Conservation (phyloP, 1,140 invertebrate genomes). For the Lepidostoma basale region DNA sequence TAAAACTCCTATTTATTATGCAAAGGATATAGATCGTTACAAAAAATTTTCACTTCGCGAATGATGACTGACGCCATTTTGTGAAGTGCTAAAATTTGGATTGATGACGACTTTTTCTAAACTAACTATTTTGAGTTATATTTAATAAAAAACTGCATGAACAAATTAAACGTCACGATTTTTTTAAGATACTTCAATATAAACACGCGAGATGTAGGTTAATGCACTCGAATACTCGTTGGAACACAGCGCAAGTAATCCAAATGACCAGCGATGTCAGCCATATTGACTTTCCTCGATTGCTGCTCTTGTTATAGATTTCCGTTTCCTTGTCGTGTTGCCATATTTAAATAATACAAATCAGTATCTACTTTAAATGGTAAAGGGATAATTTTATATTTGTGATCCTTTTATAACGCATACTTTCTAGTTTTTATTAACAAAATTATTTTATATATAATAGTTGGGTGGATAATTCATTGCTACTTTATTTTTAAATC, state of each 20-base stretch:
- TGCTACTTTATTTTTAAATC: too few relatives aligned
- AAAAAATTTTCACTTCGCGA: conserved; percentile 59
- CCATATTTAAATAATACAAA: background rate
- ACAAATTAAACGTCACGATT: conserved; percentile 7
- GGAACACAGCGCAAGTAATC: conserved; percentile 26
- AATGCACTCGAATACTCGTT: conserved; percentile 29
- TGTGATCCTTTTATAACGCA: too few relatives aligned
- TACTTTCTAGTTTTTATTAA: too few relatives aligned
- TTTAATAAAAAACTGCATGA: conserved; percentile 7
- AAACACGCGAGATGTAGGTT: conserved; percentile 30
- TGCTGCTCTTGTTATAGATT: conserved; percentile 13
- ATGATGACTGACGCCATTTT: conserved; percentile 63
- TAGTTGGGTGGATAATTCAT: too few relatives aligned
- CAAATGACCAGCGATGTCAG: conserved; percentile 20
- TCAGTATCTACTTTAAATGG: background rate
- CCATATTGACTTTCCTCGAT: conserved; percentile 36
- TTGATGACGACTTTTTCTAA: conserved; percentile 56
- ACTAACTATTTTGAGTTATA: background rate
- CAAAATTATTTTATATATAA: too few relatives aligned
- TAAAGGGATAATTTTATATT: background rate
- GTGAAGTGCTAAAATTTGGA: conserved; percentile 56
- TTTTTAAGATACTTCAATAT: conserved; percentile 21
- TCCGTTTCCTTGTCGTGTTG: conserved; percentile 31
- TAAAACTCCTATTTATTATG: background rate
- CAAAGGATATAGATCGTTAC: conserved; percentile 38